phyloP scores from a whole-genome alignment of 2,113 vertebrate species.

The Brachyhypopomus gauderio region DNA sequence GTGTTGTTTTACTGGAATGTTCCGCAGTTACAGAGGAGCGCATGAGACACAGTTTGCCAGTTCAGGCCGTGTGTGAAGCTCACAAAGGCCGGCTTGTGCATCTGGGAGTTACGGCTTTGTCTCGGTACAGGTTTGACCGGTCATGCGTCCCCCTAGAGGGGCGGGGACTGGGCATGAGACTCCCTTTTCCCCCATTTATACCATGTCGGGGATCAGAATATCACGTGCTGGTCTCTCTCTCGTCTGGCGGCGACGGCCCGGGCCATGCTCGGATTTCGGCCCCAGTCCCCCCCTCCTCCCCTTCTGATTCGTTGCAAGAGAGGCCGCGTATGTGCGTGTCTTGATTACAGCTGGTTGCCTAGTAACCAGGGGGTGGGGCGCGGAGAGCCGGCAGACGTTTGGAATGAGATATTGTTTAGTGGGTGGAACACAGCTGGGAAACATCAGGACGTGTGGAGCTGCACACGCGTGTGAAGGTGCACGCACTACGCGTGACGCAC shows the following conservation, averaged over 20 bases:
- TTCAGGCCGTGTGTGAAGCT: too few relatives aligned
- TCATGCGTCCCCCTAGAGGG: too few relatives aligned
- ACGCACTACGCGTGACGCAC: constrained; percentile 20
- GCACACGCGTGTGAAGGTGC: constrained; percentile 47
- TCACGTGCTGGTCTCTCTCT: too few relatives aligned
- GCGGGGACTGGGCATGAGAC: too few relatives aligned
- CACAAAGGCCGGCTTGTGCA: neutral
- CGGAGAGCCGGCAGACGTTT: constrained; percentile 60
- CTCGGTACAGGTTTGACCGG: constrained; percentile 10
- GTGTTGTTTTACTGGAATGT: too few relatives aligned
- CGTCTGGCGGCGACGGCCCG: too few relatives aligned
- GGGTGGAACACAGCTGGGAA: constrained; percentile 78
- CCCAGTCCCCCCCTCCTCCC: constrained; percentile 43
- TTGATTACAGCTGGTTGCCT: constrained; percentile 75
- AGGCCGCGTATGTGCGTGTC: constrained; percentile 72
- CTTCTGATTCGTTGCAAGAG: constrained; percentile 68
- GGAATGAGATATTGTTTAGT: constrained; percentile 80
- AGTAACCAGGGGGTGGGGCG: constrained; percentile 55
- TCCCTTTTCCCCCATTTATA: too few relatives aligned
- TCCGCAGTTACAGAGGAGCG: too few relatives aligned
- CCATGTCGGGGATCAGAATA: too few relatives aligned
- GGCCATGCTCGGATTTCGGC: constrained; percentile 47
- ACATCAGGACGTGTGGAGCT: constrained; percentile 72
- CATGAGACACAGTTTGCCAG: too few relatives aligned
- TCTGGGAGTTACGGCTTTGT: neutral